Evolutionary conservation across 2,113 vertebrate genomes (phyloP), one percentile per base, ranked within the genome.

Genomic region (Cheirogaleus medius): DNA sequence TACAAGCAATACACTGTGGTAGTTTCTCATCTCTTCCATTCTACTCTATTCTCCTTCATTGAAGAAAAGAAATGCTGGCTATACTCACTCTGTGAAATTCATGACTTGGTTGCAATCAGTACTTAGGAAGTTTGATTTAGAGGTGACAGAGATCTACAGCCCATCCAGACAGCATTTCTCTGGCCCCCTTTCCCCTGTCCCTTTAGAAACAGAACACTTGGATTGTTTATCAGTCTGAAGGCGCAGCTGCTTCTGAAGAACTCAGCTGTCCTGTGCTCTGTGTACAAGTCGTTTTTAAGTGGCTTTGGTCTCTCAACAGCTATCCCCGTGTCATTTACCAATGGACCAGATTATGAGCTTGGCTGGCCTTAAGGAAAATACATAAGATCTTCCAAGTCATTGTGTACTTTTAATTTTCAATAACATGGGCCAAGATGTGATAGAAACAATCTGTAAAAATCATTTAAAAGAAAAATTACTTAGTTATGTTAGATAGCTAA

Each of bases 251-350:
- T 58, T 87, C 88, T 96, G 85, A 91, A 68, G 44, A 56, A 86
- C 91, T 97, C 3, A 0, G 23, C 77, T 95, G 13, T 54, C 85
- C 68, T 63, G 21, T 74, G 3, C 95, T 95, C 68, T 97, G 66
- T 86, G 83, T 76, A 52, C 27, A 82, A 68, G 94, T 84, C 13
- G 94, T 69, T 92, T 94, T 95, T 71, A 97, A 83, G n/a, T 11
- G 47, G 54, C 39, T 90, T 77, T 96, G 8, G 87, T 10, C 44
- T 98, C 96, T 78, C 49, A 68, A 56, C 90, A 97, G 76, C 88
- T 77, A 39, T n/a, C n/a, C 4, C 27, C 64, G 5, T 66, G 17
- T 84, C 42, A 20, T 94, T 98, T 96, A 81, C 47, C 80, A 39
- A n/a, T 81, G 68, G 17, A 47, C 34, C 12, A 87, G 87, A 93